A percentile compares a stretch with the other conserved stretches of the same genome.
These are phyloP conservation scores for Periophthalmodon schlosseri DNA, from an alignment of 2,113 vertebrate genomes.

Conservation along the genomic window DNA sequence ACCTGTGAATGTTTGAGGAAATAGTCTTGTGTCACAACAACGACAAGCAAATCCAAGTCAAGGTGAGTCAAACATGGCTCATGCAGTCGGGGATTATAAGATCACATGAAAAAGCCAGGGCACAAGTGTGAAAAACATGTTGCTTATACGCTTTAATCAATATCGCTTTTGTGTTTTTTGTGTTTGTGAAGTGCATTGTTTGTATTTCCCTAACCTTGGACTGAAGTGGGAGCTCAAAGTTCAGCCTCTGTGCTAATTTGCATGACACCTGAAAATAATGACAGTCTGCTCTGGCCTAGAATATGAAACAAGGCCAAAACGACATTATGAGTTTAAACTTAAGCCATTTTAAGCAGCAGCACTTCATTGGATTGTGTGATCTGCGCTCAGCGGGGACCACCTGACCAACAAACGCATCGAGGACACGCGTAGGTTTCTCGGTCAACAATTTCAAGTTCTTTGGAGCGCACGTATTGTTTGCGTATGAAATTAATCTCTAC, in stretches of 20 bases:
- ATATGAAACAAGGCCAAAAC: constrained; percentile 29
- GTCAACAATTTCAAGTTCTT: not conserved
- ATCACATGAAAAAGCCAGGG: not conserved
- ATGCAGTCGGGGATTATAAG: constrained; percentile 14
- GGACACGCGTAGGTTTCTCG: not conserved
- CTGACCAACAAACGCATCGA: not conserved
- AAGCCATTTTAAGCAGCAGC: constrained; percentile 57
- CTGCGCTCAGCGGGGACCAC: constrained; percentile 19
- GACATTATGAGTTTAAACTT: constrained; percentile 49
- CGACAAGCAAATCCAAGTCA: constrained; percentile 7
- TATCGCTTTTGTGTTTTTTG: not conserved
- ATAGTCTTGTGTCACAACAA: not conserved
- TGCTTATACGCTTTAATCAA: not conserved
- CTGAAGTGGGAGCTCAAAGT: constrained; percentile 40
- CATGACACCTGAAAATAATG: constrained; percentile 17
- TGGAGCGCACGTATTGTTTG: no score
- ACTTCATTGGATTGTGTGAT: constrained; percentile 60
- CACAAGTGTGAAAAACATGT: not conserved
- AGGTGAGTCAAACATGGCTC: constrained; percentile 30
- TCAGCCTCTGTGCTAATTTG: constrained; percentile 19
- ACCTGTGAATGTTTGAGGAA: not conserved
- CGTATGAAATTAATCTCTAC: no score
- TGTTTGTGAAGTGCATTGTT: not conserved
- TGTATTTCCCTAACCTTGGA: not conserved
- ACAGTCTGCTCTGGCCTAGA: not conserved